Conservation (phyloP, 2,888 invertebrate species). For the Noctua pronuba region DNA sequence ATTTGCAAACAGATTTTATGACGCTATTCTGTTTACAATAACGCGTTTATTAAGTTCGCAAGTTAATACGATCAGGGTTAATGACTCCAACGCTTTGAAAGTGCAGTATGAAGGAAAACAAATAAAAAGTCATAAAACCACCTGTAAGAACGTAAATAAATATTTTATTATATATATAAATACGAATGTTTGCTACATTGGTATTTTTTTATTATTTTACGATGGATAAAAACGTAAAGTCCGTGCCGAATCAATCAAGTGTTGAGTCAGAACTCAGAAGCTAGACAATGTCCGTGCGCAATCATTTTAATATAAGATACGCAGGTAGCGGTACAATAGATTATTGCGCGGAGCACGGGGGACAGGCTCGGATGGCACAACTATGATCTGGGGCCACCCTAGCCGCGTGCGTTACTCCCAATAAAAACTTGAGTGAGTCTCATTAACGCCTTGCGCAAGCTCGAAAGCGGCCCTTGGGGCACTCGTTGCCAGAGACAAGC, state of each 20-base stretch:
- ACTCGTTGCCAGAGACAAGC: conserved; percentile 88
- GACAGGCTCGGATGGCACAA: conserved; percentile 20
- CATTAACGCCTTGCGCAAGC: conserved; percentile 89
- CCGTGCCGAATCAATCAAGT: conserved; percentile 29
- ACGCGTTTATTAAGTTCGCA: conserved; percentile 73
- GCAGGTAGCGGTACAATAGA: conserved; percentile 29
- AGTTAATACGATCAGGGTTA: conserved; percentile 80
- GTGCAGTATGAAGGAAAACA: conserved; percentile 71
- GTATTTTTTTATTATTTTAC: too few relatives aligned
- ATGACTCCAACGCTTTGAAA: conserved; percentile 77
- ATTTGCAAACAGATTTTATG: conserved; percentile 81
- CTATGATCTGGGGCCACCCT: conserved; percentile 69
- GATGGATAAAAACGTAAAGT: conserved; percentile 37
- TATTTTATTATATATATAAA: conserved; percentile 67
- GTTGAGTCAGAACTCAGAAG: conserved; percentile 31
- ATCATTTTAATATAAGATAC: conserved; percentile 37
- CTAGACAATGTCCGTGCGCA: conserved; percentile 29
- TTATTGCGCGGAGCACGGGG: conserved; percentile 10
- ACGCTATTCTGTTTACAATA: conserved; percentile 74
- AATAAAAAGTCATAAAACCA: conserved; percentile 69
- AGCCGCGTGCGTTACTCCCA: conserved; percentile 80
- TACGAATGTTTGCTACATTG: too few relatives aligned
- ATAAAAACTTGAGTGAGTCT: conserved; percentile 84
- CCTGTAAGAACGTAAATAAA: conserved; percentile 70
- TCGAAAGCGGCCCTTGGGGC: conserved; percentile 90